Evolutionary conservation across 2,797 vertebrate species (phyloP).

Genomic region (Stomatorhinus walkeri): DNA sequence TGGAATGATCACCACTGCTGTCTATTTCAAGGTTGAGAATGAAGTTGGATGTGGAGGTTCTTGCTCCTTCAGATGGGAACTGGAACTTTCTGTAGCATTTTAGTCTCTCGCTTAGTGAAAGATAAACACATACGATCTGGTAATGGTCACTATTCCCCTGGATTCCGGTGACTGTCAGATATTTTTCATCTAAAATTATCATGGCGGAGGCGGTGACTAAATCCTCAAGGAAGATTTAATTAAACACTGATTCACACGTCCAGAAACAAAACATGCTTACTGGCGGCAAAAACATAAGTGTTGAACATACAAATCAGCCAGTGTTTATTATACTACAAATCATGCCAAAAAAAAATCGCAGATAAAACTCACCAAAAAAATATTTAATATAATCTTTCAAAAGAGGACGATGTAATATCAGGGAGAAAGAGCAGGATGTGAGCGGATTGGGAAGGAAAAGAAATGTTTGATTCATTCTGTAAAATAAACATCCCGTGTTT

Average conservation of each 20-base stretch:
- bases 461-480: background rate
- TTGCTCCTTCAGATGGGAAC: background rate
- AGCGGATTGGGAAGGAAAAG: background rate
- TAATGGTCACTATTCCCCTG: background rate
- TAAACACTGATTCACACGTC: background rate
- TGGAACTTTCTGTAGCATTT: background rate
- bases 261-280: background rate
- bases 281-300: background rate
- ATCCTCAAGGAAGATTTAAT: background rate
- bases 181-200: background rate
- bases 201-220: background rate
- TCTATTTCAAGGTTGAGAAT: background rate
- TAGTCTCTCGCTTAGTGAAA: background rate
- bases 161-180: background rate
- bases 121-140: background rate
- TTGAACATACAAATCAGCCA: background rate
- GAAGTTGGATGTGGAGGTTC: background rate
- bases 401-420: background rate
- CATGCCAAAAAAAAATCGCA: background rate
- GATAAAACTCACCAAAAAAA: background rate
- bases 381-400: background rate
- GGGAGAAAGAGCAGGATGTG: background rate
- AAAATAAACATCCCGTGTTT: background rate
- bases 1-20: background rate
- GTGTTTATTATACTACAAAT: background rate